Conservation (phyloP, 2,797 vertebrate genomes). For the Sebastes jordani region DNA sequence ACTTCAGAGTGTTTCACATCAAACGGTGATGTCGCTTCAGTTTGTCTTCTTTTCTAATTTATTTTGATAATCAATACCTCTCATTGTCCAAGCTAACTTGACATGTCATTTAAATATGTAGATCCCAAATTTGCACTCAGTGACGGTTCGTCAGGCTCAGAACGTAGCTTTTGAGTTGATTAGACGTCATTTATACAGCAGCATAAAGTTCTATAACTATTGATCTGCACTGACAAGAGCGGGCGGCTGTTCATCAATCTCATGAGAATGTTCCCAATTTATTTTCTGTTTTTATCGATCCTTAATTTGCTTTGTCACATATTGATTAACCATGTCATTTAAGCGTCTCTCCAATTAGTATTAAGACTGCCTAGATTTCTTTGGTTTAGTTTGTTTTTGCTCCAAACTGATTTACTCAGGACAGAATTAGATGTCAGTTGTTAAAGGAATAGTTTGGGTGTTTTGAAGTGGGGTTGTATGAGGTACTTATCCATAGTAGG, state of each 20-base stretch:
- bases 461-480: too few relatives aligned
- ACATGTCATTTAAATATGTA: background rate
- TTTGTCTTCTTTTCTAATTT: background rate
- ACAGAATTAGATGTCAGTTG: background rate
- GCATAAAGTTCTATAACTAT: background rate
- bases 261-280: constrained; percentile 8
- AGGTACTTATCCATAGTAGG: too few relatives aligned
- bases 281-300: constrained; percentile 12
- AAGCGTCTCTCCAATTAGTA: background rate
- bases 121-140: background rate
- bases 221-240: constrained; percentile 13
- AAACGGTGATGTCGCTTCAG: background rate
- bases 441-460: too few relatives aligned
- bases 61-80: constrained; percentile 2
- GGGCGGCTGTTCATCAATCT: constrained; percentile 11
- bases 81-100: background rate
- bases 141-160: background rate
- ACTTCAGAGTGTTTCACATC: background rate
- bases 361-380: background rate
- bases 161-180: background rate
- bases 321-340: constrained; percentile 28
- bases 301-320: constrained; percentile 16
- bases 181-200: background rate
- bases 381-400: background rate
- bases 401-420: background rate